A percentile compares a stretch with the other conserved stretches of the same genome.
Evolutionary conservation across 2,113 vertebrate genomes (phyloP).

Genomic region (Eurypyga helias): DNA sequence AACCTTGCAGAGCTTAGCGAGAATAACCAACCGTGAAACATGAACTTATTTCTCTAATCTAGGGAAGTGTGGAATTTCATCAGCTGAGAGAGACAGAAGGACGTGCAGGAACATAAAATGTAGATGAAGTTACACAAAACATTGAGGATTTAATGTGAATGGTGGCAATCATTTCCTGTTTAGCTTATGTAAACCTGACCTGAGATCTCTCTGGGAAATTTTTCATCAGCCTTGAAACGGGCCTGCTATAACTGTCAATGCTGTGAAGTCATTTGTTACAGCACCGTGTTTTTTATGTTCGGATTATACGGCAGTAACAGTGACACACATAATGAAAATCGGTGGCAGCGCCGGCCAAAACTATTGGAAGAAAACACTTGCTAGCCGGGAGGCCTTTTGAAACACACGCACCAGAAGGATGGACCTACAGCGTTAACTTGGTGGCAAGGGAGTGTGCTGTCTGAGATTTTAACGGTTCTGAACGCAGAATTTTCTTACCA

Average conservation of each 20-base stretch:
- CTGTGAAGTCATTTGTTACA: slow-evolving; percentile 79
- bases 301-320: slow-evolving; percentile 80
- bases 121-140: slow-evolving; percentile 77
- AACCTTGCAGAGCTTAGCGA: slow-evolving; percentile 26
- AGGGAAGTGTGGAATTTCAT: slow-evolving; percentile 72
- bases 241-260: slow-evolving; percentile 80
- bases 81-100: slow-evolving; percentile 61
- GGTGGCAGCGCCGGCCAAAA: slow-evolving; percentile 62
- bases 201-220: slow-evolving; percentile 75
- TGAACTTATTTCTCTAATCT: slow-evolving; percentile 59
- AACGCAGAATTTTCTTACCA: slow-evolving; percentile 5
- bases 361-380: slow-evolving; percentile 36
- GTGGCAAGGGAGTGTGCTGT: slow-evolving; percentile 16
- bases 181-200: slow-evolving; percentile 79
- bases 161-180: slow-evolving; percentile 77
- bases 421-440: neutral
- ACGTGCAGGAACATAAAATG: slow-evolving; percentile 75
- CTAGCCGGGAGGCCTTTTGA: slow-evolving; percentile 30
- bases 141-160: slow-evolving; percentile 78
- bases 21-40: slow-evolving; percentile 57
- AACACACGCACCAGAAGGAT: neutral
- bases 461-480: neutral
- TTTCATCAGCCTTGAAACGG: slow-evolving; percentile 78
- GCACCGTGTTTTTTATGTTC: slow-evolving; percentile 78
- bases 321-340: slow-evolving; percentile 77